Conservation (phyloP, 2,797 vertebrate species). For the Argentina silus region DNA sequence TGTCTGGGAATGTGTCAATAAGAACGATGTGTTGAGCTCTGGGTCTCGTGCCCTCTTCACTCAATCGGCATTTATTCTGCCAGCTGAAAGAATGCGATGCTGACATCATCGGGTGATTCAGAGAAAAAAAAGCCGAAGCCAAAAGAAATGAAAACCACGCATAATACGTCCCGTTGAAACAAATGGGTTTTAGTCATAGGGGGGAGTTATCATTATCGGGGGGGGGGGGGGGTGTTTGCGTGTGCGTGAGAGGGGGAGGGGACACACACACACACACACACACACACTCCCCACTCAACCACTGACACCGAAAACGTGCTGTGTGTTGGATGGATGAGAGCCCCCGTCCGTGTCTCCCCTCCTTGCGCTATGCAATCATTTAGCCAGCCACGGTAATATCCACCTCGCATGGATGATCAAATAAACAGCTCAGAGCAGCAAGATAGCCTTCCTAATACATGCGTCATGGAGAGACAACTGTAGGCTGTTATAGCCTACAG, state of each 20-base stretch:
- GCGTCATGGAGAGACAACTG: no score
- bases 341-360: neutral
- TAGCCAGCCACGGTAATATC: neutral
- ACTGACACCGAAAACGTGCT: neutral
- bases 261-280: no score
- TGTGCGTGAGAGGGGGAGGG: conserved; percentile 3
- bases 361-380: neutral
- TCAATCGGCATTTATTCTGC: neutral
- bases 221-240: neutral
- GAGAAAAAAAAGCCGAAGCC: neutral
- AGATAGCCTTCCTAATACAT: no score
- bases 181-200: neutral
- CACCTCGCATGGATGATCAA: neutral
- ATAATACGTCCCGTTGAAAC: neutral
- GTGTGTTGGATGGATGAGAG: conserved; percentile 8
- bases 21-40: neutral
- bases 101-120: neutral
- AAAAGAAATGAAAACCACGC: neutral
- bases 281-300: neutral
- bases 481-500: no score
- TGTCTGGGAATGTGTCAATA: neutral
- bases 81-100: neutral
- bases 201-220: neutral
- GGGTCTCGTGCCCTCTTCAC: neutral
- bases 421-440: neutral